phyloP scores from a whole-genome alignment of 2,888 invertebrate species.

The Eustalomyia histrio region DNA sequence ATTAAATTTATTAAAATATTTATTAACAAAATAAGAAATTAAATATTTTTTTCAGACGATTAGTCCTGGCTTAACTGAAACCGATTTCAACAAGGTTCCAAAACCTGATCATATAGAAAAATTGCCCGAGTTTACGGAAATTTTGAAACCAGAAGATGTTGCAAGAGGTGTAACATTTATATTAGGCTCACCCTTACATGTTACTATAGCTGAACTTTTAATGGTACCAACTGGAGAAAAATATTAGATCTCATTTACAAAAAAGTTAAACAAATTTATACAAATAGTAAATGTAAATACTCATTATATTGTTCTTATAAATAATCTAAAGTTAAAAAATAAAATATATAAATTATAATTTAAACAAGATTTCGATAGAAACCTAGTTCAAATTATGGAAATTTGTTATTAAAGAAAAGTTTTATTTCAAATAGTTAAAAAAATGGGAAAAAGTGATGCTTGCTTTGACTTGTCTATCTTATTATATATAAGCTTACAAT shows the following conservation, averaged over 20 bases:
- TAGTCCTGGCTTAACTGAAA: conserved; percentile 74
- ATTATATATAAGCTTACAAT: too few species aligned
- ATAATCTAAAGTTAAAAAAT: neutral
- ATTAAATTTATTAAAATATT: too few species aligned
- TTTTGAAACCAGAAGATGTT: conserved; percentile 71
- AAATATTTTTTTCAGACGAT: conserved; percentile 68
- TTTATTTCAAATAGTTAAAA: too few species aligned
- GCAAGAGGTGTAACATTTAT: conserved; percentile 72
- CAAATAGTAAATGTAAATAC: neutral
- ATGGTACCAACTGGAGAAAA: conserved; percentile 71
- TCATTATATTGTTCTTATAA: too few species aligned
- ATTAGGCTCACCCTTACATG: conserved; percentile 70
- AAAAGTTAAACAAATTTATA: neutral
- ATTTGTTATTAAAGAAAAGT: too few species aligned
- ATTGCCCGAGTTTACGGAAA: conserved; percentile 66
- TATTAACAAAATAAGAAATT: too few species aligned
- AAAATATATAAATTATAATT: too few species aligned
- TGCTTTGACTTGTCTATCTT: too few species aligned
- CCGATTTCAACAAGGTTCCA: conserved; percentile 68
- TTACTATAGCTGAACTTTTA: conserved; percentile 71
- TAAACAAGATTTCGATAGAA: too few species aligned
- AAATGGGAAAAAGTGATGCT: too few species aligned
- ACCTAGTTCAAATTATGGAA: too few species aligned
- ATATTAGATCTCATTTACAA: conserved; percentile 62
- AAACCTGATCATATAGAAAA: conserved; percentile 64